A percentile compares a stretch with the other conserved stretches of the same genome.
Evolutionary conservation across 1,140 invertebrate genomes (phyloP).

Genomic region (Maconellicoccus hirsutus): DNA sequence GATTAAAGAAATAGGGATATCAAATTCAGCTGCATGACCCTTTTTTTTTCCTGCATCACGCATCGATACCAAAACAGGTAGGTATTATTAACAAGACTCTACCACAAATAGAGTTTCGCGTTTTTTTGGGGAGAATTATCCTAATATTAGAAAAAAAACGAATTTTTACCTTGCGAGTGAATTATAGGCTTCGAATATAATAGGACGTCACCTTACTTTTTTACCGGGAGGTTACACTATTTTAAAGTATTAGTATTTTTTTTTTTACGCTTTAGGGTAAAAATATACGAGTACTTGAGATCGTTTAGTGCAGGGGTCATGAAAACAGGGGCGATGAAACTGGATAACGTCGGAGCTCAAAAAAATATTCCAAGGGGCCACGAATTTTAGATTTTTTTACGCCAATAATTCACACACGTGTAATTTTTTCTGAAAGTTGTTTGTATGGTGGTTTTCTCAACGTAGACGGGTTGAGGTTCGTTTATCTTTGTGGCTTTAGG

Average conservation of each 20-base stretch:
- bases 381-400: too few species aligned
- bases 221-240: constrained; percentile 1
- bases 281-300: constrained; percentile 2
- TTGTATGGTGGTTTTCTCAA: too few species aligned
- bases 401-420: too few species aligned
- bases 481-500: too few species aligned
- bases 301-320: neutral
- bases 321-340: neutral
- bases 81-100: constrained; percentile 19
- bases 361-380: too few species aligned
- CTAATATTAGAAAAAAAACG: neutral
- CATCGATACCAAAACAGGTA: constrained; percentile 8
- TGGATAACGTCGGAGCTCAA: neutral
- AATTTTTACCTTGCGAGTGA: neutral
- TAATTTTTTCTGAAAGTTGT: too few species aligned
- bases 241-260: constrained; percentile 6
- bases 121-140: constrained; percentile 14
- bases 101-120: constrained; percentile 13
- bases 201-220: constrained; percentile 15
- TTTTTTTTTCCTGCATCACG: neutral
- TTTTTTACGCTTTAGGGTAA: neutral
- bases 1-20: constrained; percentile 16
- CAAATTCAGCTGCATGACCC: constrained; percentile 16
- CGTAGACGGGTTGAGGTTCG: too few species aligned
- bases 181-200: neutral